Conservation (phyloP, 2,797 vertebrate species). For the Numenius phaeopus region DNA sequence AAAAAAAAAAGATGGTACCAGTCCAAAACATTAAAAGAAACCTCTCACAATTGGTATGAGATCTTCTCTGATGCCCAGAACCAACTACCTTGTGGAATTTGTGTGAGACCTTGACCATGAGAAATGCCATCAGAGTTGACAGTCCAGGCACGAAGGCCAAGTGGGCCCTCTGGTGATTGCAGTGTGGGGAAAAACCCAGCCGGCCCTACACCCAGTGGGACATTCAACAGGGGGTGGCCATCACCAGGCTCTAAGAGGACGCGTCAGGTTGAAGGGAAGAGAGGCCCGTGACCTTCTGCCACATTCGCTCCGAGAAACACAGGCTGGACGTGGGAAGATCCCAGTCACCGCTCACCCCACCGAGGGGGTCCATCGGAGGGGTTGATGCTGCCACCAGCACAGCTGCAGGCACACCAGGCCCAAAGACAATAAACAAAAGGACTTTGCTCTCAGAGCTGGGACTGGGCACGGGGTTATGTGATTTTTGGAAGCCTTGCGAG, state of each 20-base stretch:
- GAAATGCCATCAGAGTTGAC: background rate
- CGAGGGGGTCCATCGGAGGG: background rate
- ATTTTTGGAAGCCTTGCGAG: slow-evolving; percentile 65
- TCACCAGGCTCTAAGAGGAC: background rate
- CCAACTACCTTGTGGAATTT: background rate
- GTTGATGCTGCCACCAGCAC: slow-evolving; percentile 41
- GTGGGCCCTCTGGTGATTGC: background rate
- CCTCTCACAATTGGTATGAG: background rate
- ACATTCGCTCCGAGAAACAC: accelerated
- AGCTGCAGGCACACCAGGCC: slow-evolving; percentile 56
- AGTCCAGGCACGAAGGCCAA: background rate
- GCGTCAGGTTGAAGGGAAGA: background rate
- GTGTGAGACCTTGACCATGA: background rate
- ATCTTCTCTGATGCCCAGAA: background rate
- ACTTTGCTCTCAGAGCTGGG: background rate
- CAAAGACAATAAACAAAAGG: slow-evolving; percentile 73
- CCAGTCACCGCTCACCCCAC: background rate
- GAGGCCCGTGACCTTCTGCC: background rate
- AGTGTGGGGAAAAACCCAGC: background rate
- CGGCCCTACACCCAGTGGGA: background rate
- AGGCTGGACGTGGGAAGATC: background rate
- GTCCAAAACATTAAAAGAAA: background rate
- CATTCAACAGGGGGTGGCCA: background rate
- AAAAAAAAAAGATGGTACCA: too few relatives aligned
- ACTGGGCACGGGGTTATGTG: slow-evolving; percentile 58